Percentiles rank a stretch among this genome's conserved stretches.
These are phyloP conservation scores for Euwallacea fornicatus DNA, from an alignment of 1,140 invertebrate genomes.

Conservation along the genomic window DNA sequence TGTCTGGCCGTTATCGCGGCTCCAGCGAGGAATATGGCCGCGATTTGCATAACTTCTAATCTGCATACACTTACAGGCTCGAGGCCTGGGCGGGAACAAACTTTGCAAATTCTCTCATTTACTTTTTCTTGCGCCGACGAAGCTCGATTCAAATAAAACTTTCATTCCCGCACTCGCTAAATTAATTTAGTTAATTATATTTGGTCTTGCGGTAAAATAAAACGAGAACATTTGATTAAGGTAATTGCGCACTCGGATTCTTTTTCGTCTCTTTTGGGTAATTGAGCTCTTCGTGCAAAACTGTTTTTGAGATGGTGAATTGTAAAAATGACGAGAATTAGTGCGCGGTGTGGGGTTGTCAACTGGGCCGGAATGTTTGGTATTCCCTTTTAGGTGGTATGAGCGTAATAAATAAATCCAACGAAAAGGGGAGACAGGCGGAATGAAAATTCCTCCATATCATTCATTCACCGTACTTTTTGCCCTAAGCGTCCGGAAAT, in stretches of 20 bases:
- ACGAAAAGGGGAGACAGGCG: too few relatives aligned
- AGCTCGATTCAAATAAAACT: slow-evolving; percentile 29
- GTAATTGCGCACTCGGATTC: slow-evolving; percentile 25
- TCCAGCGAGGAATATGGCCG: slow-evolving; percentile 36
- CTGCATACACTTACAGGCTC: slow-evolving; percentile 43
- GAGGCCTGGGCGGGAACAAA: slow-evolving; percentile 38
- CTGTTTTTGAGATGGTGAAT: too few relatives aligned
- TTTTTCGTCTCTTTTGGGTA: slow-evolving; percentile 8
- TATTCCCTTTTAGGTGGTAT: too few relatives aligned
- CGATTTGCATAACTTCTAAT: slow-evolving; percentile 45
- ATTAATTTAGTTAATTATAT: slow-evolving; percentile 39
- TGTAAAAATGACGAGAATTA: too few relatives aligned
- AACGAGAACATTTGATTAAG: slow-evolving; percentile 35
- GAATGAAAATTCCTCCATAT: too few relatives aligned
- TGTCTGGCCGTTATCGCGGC: slow-evolving; percentile 35
- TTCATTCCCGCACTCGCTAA: slow-evolving; percentile 35
- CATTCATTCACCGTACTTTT: too few relatives aligned
- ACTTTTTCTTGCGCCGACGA: slow-evolving; percentile 36
- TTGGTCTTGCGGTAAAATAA: slow-evolving; percentile 33
- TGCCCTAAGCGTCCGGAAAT: too few relatives aligned
- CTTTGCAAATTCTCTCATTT: slow-evolving; percentile 42
- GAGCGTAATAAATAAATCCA: too few relatives aligned
- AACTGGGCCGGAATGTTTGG: too few relatives aligned
- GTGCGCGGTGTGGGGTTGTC: too few relatives aligned
- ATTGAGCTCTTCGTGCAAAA: too few relatives aligned